phyloP scores from a whole-genome alignment of 2,888 invertebrate species.

The Ypsolopha sequella region DNA sequence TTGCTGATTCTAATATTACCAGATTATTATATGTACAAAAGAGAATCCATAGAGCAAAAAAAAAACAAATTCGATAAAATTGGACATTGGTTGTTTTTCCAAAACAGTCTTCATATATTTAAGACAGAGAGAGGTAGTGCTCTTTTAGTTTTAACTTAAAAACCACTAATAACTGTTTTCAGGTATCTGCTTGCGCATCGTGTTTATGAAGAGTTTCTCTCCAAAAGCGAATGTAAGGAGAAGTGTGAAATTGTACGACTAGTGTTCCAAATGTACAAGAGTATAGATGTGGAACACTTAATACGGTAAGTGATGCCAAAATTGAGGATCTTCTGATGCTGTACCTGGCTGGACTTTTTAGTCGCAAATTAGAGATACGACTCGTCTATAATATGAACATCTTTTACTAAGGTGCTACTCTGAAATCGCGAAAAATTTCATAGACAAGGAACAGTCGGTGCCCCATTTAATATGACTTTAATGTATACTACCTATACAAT shows the following conservation, averaged over 20 bases:
- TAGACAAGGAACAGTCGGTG: no score
- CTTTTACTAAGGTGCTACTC: not conserved
- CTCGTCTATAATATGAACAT: not conserved
- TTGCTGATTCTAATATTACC: no score
- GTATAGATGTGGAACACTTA: constrained; percentile 28
- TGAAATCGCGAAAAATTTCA: not conserved
- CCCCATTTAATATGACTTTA: no score
- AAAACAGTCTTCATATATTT: not conserved
- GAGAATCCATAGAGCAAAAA: no score
- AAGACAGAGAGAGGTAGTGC: no score
- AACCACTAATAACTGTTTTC: constrained; percentile 12
- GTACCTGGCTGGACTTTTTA: not conserved
- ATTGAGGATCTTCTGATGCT: not conserved
- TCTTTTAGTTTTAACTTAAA: not conserved
- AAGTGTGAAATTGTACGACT: constrained; percentile 26
- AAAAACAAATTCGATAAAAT: no score
- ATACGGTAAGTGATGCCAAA: constrained; percentile 22
- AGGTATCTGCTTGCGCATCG: constrained; percentile 39
- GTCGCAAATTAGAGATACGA: not conserved
- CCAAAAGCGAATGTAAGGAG: constrained; percentile 16
- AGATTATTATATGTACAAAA: no score
- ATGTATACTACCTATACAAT: no score
- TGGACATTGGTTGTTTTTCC: no score
- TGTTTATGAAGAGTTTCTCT: constrained; percentile 37
- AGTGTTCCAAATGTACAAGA: constrained; percentile 28